phyloP scores from a whole-genome alignment of 2,113 vertebrate species.

The Xiphias gladius region DNA sequence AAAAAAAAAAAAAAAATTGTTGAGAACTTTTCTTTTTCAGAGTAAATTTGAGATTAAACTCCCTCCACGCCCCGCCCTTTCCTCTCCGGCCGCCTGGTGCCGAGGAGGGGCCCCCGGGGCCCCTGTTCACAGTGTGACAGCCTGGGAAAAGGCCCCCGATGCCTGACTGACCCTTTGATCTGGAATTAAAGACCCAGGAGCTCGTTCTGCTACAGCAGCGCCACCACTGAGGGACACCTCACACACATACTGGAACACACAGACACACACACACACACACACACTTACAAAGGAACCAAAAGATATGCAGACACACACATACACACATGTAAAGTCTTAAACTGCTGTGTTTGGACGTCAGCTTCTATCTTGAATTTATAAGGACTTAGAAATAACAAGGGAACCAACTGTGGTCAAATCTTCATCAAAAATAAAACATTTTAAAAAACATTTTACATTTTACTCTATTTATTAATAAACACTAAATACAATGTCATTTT shows the following conservation, averaged over 20 bases:
- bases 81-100: slow-evolving; percentile 5
- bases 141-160: slow-evolving; percentile 57
- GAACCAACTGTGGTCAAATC: too few species aligned
- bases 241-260: slow-evolving; percentile 10
- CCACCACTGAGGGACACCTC: slow-evolving; percentile 20
- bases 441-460: too few species aligned
- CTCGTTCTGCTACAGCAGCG: slow-evolving; percentile 57
- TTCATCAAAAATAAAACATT: too few species aligned
- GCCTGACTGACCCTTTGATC: slow-evolving; percentile 66
- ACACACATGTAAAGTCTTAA: background rate
- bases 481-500: too few species aligned
- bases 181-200: slow-evolving; percentile 72
- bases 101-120: background rate
- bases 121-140: slow-evolving; percentile 58
- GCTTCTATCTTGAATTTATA: background rate
- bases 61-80: background rate
- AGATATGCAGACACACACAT: background rate
- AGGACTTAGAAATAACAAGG: too few species aligned
- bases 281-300: slow-evolving; percentile 11
- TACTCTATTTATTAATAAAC: too few species aligned
- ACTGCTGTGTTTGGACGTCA: background rate
- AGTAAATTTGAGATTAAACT: background rate
- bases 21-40: background rate
- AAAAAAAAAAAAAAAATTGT: too few species aligned
- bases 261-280: slow-evolving; percentile 15